Base-by-base conservation (phyloP, 1,140 invertebrate genomes). In the Tribolium castaneum region DNA sequence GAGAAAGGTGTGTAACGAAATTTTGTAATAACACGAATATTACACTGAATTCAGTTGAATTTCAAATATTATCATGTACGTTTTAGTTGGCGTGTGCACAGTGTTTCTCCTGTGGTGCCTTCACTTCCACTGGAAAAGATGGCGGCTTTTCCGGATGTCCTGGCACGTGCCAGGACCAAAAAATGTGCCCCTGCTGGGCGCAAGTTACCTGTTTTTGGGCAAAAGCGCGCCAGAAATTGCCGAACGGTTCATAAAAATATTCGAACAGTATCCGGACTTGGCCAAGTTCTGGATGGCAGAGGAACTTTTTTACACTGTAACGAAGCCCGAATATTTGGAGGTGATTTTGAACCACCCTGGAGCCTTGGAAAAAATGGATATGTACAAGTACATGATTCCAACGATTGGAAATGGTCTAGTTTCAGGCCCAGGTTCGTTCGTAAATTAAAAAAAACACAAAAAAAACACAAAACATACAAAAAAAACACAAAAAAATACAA, bases 321-420 rank as follows among this genome's bases (percentile, higher is more conserved):
- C 9, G 9, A 73, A 77, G 62, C 70, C 76, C 22, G 22, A 77
- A 12, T 49, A 77, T 19, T 25, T 77, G 9, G 70, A 77, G 30
- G 49, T 49, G 0, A 19, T 77, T 10, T 51, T 77, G 25, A 77
- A 77, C 30, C 50, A 49, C 66, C 70, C 76, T 0, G 10, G 51
- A 7, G 54, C 51, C 1, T 66, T 49, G 7, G 51, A 72, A 16
- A 72, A 72, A 10, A 34, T 14, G 1, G 51, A 56, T 1, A 10
- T 56, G 34, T 77, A 56, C 34, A 71, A 59, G 51, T 45, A 59
- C 50, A 19, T 14, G 13, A 54, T 70, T 14, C 34, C 52, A 1
- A 54, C 49, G 1, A n/a, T 59, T 13, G 76, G 76, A 4, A 51
- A 70, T 25, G 76, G 76, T 0, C 13, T 77, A 12, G 19, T 77